Evolutionary conservation across 2,797 vertebrate species (phyloP).

Genomic region (Rachycentron canadum): DNA sequence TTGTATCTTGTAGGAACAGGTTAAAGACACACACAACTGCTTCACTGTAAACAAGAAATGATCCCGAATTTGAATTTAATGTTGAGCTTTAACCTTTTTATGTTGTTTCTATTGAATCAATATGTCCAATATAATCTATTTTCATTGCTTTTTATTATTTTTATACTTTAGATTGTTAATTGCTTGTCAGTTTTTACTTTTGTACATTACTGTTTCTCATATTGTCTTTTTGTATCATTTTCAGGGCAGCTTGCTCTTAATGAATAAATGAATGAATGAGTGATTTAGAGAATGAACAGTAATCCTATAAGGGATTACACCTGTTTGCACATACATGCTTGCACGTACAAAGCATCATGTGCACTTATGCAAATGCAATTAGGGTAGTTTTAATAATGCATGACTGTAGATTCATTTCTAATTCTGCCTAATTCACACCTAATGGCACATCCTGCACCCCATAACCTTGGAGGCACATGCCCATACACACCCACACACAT

Average conservation of each 20-base stretch:
- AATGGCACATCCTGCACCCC: slow-evolving; percentile 47
- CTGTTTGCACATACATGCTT: background rate
- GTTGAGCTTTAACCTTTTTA: too few species aligned
- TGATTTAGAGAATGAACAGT: background rate
- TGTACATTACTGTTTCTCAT: too few species aligned
- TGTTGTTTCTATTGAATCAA: too few species aligned
- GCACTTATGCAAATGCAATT: slow-evolving; percentile 67
- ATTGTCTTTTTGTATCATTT: too few species aligned
- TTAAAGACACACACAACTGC: slow-evolving; percentile 11
- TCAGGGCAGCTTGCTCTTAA: too few species aligned
- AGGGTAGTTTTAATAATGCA: slow-evolving; percentile 70
- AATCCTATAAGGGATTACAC: background rate
- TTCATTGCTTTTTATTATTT: too few species aligned
- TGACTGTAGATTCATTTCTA: slow-evolving; percentile 59
- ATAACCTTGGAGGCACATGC: slow-evolving; percentile 48
- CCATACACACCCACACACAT: slow-evolving; percentile 3
- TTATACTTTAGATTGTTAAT: too few species aligned
- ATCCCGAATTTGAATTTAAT: background rate
- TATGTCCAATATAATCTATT: too few species aligned
- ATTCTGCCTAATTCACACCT: slow-evolving; percentile 61
- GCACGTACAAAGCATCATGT: slow-evolving; percentile 9
- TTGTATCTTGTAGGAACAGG: slow-evolving; percentile 17
- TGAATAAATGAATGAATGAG: too few species aligned
- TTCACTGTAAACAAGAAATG: background rate
- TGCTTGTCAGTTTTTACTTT: too few species aligned